Percentiles rank a stretch among this genome's conserved stretches.
These are phyloP conservation scores for Philereme vetulata DNA, from an alignment of 2,888 invertebrate species.

Conservation along the genomic window DNA sequence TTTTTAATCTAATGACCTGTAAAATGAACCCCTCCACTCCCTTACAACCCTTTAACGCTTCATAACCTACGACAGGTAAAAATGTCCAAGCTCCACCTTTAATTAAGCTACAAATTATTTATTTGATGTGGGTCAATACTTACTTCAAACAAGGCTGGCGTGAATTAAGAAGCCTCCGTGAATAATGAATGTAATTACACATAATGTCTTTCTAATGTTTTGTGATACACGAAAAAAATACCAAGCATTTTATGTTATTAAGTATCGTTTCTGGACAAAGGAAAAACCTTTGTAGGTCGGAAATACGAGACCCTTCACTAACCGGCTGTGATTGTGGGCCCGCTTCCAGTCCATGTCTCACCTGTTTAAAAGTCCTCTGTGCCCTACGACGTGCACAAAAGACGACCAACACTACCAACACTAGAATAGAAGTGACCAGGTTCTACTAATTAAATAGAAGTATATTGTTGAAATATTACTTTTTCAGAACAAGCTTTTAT, in stretches of 20 bases:
- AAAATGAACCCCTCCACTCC: conserved; percentile 61
- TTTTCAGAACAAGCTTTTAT: too few species aligned
- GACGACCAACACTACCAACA: too few species aligned
- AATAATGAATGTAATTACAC: not conserved
- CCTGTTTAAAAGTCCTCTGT: too few species aligned
- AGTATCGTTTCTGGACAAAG: too few species aligned
- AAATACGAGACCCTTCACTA: too few species aligned
- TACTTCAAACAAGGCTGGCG: conserved; percentile 7
- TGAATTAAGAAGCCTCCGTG: not conserved
- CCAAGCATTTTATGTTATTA: not conserved
- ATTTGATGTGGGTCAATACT: conserved; percentile 10
- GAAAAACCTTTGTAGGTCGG: too few species aligned
- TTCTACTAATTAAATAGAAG: too few species aligned
- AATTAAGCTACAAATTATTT: conserved; percentile 35
- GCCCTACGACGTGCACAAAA: too few species aligned
- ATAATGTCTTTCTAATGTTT: not conserved
- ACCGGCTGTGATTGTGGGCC: too few species aligned
- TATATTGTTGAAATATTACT: too few species aligned
- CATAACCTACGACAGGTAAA: conserved; percentile 57
- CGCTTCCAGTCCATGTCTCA: too few species aligned
- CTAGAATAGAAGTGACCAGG: too few species aligned
- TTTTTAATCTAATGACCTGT: conserved; percentile 75
- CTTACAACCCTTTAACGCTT: conserved; percentile 59
- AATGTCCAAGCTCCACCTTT: conserved; percentile 51
- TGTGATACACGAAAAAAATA: not conserved